Percentiles rank a stretch among this genome's conserved stretches.
phyloP scores from a whole-genome alignment of 1,140 invertebrate species.

The Samia ricini region DNA sequence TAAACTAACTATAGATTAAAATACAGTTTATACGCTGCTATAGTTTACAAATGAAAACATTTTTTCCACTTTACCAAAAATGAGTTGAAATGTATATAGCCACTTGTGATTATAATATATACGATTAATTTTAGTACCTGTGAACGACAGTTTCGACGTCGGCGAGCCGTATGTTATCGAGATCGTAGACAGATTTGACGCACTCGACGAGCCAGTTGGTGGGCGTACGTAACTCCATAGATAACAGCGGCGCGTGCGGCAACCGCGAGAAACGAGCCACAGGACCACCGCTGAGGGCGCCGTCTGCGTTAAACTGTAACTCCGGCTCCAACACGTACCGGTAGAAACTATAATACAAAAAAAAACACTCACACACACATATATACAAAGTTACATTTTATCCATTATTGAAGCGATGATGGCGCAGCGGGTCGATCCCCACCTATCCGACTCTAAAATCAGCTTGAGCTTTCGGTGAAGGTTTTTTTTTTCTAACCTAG shows the following conservation, averaged over 20 bases:
- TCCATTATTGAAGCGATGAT: no score
- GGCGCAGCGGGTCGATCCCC: no score
- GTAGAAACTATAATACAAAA: conserved; percentile 87
- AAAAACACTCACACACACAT: neutral
- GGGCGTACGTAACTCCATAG: conserved; percentile 96
- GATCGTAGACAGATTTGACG: conserved; percentile 95
- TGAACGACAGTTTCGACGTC: conserved; percentile 87
- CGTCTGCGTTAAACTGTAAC: conserved; percentile 86
- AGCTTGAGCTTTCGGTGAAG: no score
- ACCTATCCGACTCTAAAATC: no score
- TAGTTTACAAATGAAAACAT: no score
- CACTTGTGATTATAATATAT: no score
- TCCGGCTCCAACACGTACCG: conserved; percentile 96
- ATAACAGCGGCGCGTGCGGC: conserved; percentile 95
- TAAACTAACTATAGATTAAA: no score
- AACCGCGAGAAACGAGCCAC: conserved; percentile 91
- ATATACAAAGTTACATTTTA: neutral
- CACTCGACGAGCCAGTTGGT: conserved; percentile 99
- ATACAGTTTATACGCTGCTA: no score
- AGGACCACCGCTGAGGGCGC: conserved; percentile 83
- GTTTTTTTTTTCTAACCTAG: neutral
- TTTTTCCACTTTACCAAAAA: no score
- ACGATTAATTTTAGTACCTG: conserved; percentile 77
- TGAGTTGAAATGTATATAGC: no score
- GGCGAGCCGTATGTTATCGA: conserved; percentile 97